These are phyloP conservation scores for Cheilosia soror DNA, from an alignment of 2,888 invertebrate species.

Conservation along the genomic window DNA sequence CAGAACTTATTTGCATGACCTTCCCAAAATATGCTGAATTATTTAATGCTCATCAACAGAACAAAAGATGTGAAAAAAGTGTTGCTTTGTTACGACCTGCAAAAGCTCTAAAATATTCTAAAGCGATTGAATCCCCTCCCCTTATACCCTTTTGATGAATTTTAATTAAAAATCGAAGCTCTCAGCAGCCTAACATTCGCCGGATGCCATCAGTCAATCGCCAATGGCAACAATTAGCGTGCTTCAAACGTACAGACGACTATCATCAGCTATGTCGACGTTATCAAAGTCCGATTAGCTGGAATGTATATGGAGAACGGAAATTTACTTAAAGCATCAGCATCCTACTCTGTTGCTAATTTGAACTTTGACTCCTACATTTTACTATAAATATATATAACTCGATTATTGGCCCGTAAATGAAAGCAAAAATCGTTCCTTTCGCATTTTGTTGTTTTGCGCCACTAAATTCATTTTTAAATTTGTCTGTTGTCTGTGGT, in stretches of 20 bases:
- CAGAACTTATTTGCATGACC: conserved; percentile 29
- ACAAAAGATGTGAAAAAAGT: conserved; percentile 29
- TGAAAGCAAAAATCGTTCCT: background rate
- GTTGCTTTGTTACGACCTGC: conserved; percentile 36
- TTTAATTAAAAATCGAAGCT: conserved; percentile 65
- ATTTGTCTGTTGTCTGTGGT: background rate
- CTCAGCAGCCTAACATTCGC: background rate
- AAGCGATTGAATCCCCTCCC: conserved; percentile 8
- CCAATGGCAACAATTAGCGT: conserved; percentile 24
- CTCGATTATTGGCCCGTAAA: too few relatives aligned
- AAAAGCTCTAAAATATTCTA: conserved; percentile 39
- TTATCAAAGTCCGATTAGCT: conserved; percentile 5
- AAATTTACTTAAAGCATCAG: background rate
- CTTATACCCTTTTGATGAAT: conserved; percentile 27
- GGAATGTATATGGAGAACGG: background rate
- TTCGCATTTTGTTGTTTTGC: background rate
- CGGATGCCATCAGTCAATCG: background rate
- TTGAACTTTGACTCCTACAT: background rate
- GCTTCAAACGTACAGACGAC: conserved; percentile 15
- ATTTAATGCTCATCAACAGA: conserved; percentile 48
- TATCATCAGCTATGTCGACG: conserved; percentile 4
- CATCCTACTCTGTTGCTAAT: background rate
- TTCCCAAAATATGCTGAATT: conserved; percentile 41
- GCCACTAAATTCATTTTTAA: background rate
- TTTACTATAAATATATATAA: too few relatives aligned